These are phyloP conservation scores for Chromobotia macracanthus DNA, from an alignment of 2,797 vertebrate species.

Conservation along the genomic window DNA sequence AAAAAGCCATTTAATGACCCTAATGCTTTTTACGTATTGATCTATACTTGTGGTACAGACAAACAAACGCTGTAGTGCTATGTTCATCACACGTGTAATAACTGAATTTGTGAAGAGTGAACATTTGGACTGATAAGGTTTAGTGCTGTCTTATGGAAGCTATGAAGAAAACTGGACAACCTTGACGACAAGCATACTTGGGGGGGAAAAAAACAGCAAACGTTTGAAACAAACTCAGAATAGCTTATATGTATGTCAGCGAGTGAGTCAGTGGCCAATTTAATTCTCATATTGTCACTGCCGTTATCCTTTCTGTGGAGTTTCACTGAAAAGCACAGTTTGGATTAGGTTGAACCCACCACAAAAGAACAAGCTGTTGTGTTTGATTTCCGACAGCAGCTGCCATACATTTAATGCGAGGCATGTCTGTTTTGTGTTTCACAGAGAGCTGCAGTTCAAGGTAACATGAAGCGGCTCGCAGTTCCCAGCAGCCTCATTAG, in stretches of 20 bases:
- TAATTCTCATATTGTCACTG: slow-evolving; percentile 27
- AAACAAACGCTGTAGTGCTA: background rate
- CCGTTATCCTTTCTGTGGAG: slow-evolving; percentile 19
- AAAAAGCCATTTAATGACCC: slow-evolving; percentile 38
- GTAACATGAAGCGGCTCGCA: slow-evolving; percentile 67
- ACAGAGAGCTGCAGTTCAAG: slow-evolving; percentile 65
- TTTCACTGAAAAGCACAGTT: slow-evolving; percentile 9
- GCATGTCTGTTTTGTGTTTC: slow-evolving; percentile 77
- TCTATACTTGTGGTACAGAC: background rate
- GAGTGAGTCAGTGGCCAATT: background rate
- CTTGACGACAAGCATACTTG: background rate
- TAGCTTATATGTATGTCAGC: background rate
- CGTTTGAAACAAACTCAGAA: slow-evolving; percentile 3
- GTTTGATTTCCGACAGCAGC: slow-evolving; percentile 52
- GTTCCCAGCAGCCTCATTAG: slow-evolving; percentile 74
- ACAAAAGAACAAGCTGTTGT: slow-evolving; percentile 40
- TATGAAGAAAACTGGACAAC: background rate
- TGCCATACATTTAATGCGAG: slow-evolving; percentile 37
- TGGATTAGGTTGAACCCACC: slow-evolving; percentile 47
- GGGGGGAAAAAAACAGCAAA: background rate
- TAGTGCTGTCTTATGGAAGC: background rate
- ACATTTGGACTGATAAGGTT: background rate
- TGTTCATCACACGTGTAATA: background rate
- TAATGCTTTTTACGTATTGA: slow-evolving; percentile 42
- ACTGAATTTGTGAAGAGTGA: background rate